Conservation (phyloP, 1,140 invertebrate species). For the Physella acuta region DNA sequence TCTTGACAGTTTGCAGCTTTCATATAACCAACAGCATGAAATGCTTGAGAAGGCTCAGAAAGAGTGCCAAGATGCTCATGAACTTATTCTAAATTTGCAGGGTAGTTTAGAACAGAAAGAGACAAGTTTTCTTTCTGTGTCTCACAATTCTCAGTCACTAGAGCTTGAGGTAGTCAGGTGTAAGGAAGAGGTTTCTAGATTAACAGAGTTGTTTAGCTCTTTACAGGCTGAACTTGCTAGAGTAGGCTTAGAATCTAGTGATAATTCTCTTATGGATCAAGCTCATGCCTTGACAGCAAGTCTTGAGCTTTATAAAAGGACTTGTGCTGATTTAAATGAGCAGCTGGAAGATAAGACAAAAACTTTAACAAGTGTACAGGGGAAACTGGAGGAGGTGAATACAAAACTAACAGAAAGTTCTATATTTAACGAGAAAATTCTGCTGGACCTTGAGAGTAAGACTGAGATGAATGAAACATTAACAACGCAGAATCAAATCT, state of each 20-base stretch:
- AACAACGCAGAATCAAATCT: not conserved
- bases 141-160: not conserved
- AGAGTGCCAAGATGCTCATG: conserved; percentile 2
- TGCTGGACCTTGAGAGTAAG: not conserved
- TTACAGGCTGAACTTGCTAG: not conserved
- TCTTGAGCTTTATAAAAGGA: not conserved
- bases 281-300: conserved; percentile 11
- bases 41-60: not conserved
- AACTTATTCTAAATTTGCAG: not conserved
- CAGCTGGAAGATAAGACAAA: not conserved
- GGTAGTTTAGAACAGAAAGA: conserved; percentile 6
- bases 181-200: conserved; percentile 2
- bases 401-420: not conserved
- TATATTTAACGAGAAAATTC: too few relatives aligned
- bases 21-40: conserved; percentile 23
- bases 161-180: not conserved
- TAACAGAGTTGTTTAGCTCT: conserved; percentile 1
- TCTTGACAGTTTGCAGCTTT: conserved; percentile 18
- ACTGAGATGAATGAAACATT: too few relatives aligned
- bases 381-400: not conserved
- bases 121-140: not conserved
- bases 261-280: too few relatives aligned
- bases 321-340: not conserved
- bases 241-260: not conserved
- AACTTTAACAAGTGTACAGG: not conserved